Evolutionary conservation across 2,113 vertebrate genomes (phyloP).

Genomic region (Alligator mississippiensis): DNA sequence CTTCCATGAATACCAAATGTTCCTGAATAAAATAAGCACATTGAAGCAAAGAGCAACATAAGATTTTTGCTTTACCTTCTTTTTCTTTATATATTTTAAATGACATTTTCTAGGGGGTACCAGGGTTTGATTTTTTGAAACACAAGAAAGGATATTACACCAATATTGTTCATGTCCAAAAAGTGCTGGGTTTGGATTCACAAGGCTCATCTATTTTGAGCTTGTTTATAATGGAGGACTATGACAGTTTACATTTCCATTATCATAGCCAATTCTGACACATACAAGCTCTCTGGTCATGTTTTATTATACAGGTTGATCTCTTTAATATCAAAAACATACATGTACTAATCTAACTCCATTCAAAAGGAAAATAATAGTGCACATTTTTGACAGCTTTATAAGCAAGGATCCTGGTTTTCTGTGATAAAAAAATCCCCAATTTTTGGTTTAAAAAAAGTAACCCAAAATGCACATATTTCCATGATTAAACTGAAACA

Average conservation of each 20-base stretch:
- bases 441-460: too few relatives aligned
- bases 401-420: too few relatives aligned
- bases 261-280: neutral
- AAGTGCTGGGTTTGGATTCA: neutral
- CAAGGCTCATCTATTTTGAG: neutral
- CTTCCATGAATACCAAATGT: neutral
- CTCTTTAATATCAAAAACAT: neutral
- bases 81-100: neutral
- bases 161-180: neutral
- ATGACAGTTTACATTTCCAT: neutral
- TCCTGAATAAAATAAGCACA: neutral
- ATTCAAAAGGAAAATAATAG: neutral
- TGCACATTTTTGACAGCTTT: neutral
- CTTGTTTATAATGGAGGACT: neutral
- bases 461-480: too few relatives aligned
- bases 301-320: neutral
- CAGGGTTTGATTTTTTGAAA: neutral
- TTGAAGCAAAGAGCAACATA: neutral
- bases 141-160: neutral
- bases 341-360: neutral
- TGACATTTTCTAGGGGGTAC: neutral
- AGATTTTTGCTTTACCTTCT: neutral
- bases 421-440: too few relatives aligned
- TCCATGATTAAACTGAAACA: too few relatives aligned
- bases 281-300: neutral